A percentile compares a stretch with the other conserved stretches of the same genome.
These are phyloP conservation scores for Eupithecia abbreviata DNA, from an alignment of 2,888 invertebrate species.

Conservation along the genomic window DNA sequence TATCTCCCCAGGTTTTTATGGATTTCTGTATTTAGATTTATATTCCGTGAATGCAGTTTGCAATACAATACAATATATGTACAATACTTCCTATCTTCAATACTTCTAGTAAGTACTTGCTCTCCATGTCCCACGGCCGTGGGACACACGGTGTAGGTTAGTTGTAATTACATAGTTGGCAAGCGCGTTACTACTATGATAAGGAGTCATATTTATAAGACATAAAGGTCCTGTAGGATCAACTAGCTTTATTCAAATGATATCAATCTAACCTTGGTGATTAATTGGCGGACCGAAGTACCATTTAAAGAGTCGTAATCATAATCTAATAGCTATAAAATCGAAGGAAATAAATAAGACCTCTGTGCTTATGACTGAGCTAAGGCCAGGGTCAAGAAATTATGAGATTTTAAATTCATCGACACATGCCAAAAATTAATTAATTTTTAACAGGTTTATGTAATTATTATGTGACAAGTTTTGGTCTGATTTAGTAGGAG, in stretches of 20 bases:
- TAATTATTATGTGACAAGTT: slow-evolving; percentile 22
- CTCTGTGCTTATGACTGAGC: background rate
- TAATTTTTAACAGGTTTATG: slow-evolving; percentile 14
- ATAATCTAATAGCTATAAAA: slow-evolving; percentile 1
- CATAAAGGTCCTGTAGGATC: background rate
- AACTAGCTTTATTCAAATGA: background rate
- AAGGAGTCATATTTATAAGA: background rate
- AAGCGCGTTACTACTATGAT: background rate
- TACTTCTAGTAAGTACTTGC: background rate
- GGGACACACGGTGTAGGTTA: background rate
- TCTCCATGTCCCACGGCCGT: background rate
- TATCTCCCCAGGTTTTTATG: too few species aligned
- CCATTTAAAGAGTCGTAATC: background rate
- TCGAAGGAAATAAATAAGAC: background rate
- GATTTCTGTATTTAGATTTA: too few species aligned
- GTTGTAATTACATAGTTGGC: background rate
- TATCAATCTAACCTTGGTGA: slow-evolving; percentile 7
- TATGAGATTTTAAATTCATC: background rate
- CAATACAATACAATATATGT: too few species aligned
- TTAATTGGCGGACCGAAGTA: background rate
- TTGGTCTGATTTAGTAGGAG: slow-evolving; percentile 26
- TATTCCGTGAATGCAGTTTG: too few species aligned
- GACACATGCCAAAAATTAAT: background rate
- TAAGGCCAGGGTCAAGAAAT: slow-evolving; percentile 15
- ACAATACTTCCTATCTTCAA: background rate